Conservation (phyloP, 2,888 invertebrate species). For the Chrysomela aeneicollis region DNA sequence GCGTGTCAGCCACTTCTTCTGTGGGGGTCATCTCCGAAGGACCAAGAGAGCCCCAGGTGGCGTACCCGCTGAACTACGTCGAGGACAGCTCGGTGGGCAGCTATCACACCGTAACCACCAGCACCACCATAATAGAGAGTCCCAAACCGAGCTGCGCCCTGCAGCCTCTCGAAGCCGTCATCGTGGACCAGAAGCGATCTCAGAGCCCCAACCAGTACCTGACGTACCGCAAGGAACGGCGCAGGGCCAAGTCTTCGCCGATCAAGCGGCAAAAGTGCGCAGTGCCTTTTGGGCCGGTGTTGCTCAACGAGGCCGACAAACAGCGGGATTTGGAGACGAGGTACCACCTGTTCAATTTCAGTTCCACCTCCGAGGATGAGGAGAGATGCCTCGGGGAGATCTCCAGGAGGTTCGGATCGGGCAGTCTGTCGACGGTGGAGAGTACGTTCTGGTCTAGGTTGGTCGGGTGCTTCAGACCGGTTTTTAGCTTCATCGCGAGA, state of each 20-base stretch:
- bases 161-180: not conserved
- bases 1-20: not conserved
- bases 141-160: not conserved
- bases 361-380: constrained; percentile 21
- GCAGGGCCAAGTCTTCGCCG: constrained; percentile 27
- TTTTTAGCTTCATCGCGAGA: constrained; percentile 11
- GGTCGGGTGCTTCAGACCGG: constrained; percentile 15
- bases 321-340: constrained; percentile 20
- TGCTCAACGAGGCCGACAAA: constrained; percentile 23
- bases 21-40: not conserved
- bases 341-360: constrained; percentile 28
- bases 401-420: constrained; percentile 6
- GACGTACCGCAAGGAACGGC: constrained; percentile 21
- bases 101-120: constrained; percentile 20
- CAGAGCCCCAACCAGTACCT: constrained; percentile 23
- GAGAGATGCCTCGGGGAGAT: constrained; percentile 1
- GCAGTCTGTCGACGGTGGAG: not conserved
- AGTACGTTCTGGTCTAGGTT: constrained; percentile 19
- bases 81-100: constrained; percentile 22
- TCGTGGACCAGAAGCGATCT: not conserved
- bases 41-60: not conserved
- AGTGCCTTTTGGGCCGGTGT: constrained; percentile 28
- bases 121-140: constrained; percentile 22
- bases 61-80: constrained; percentile 20
- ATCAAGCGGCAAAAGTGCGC: constrained; percentile 16